phyloP scores from a whole-genome alignment of 1,140 invertebrate genomes.

The Neuroterus valhalla region DNA sequence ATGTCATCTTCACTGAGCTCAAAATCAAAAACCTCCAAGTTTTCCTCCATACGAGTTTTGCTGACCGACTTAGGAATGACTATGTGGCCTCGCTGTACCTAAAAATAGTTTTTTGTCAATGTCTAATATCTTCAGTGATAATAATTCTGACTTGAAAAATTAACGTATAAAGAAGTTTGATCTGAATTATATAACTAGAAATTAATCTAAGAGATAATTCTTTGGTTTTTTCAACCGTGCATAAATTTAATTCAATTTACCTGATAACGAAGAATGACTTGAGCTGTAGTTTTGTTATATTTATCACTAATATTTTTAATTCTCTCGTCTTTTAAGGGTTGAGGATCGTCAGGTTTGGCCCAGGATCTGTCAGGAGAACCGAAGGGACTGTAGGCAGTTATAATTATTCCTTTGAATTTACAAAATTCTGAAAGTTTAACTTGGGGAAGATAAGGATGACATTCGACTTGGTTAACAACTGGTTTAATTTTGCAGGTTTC shows the following conservation, averaged over 20 bases:
- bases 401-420: slow-evolving; percentile 75
- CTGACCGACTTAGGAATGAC: slow-evolving; percentile 90
- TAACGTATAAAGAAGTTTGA: not conserved
- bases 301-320: slow-evolving; percentile 80
- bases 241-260: slow-evolving; percentile 54
- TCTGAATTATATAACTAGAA: not conserved
- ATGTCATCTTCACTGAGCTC: slow-evolving; percentile 78
- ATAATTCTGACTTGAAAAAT: not conserved
- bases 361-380: slow-evolving; percentile 80
- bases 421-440: slow-evolving; percentile 81
- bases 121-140: not conserved
- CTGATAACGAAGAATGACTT: slow-evolving; percentile 78
- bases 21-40: slow-evolving; percentile 88
- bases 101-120: slow-evolving; percentile 42
- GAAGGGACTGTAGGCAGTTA: slow-evolving; percentile 85
- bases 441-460: slow-evolving; percentile 84
- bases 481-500: slow-evolving; percentile 82
- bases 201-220: too few relatives aligned
- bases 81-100: slow-evolving; percentile 84
- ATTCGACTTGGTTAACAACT: slow-evolving; percentile 87
- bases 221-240: not conserved
- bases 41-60: slow-evolving; percentile 83
- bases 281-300: slow-evolving; percentile 83
- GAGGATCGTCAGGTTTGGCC: slow-evolving; percentile 82
- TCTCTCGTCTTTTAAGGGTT: slow-evolving; percentile 79